Percentiles rank a stretch among this genome's conserved stretches.
These are phyloP conservation scores for Agrypnus murinus DNA, from an alignment of 2,888 invertebrate species.

Conservation along the genomic window DNA sequence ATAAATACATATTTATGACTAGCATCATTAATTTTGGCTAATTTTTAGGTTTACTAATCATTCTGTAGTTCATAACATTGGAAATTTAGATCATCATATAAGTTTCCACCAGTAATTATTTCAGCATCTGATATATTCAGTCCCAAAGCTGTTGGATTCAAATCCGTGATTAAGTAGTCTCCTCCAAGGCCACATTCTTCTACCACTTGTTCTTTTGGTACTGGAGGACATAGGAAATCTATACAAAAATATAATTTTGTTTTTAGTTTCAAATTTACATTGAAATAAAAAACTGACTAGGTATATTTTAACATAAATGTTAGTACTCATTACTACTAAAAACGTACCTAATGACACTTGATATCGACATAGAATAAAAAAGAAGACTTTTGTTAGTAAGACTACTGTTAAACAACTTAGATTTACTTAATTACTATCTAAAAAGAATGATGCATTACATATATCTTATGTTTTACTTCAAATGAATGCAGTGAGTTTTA, in stretches of 20 bases:
- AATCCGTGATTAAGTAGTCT: conserved; percentile 74
- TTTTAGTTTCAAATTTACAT: background rate
- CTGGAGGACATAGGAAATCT: conserved; percentile 76
- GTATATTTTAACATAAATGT: too few species aligned
- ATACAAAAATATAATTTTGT: conserved; percentile 54
- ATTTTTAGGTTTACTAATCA: conserved; percentile 56
- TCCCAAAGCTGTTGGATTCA: conserved; percentile 73
- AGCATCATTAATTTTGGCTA: conserved; percentile 26
- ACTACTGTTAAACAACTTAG: conserved; percentile 37
- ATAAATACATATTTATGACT: conserved; percentile 12
- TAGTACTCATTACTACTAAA: background rate
- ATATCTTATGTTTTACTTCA: too few species aligned
- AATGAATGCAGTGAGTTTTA: too few species aligned
- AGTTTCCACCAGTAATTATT: conserved; percentile 71
- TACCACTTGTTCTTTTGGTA: conserved; percentile 86
- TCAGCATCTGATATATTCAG: conserved; percentile 73
- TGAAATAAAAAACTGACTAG: background rate
- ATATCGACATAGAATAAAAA: conserved; percentile 58
- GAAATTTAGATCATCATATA: conserved; percentile 74
- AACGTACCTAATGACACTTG: conserved; percentile 60
- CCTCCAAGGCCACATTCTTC: conserved; percentile 84
- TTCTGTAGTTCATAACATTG: conserved; percentile 73
- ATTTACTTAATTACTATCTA: too few species aligned
- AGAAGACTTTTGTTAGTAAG: conserved; percentile 45
- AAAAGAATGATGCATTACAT: too few species aligned